Evolutionary conservation across 1,140 invertebrate genomes (phyloP).

Genomic region (Drosophila lacertosa): DNA sequence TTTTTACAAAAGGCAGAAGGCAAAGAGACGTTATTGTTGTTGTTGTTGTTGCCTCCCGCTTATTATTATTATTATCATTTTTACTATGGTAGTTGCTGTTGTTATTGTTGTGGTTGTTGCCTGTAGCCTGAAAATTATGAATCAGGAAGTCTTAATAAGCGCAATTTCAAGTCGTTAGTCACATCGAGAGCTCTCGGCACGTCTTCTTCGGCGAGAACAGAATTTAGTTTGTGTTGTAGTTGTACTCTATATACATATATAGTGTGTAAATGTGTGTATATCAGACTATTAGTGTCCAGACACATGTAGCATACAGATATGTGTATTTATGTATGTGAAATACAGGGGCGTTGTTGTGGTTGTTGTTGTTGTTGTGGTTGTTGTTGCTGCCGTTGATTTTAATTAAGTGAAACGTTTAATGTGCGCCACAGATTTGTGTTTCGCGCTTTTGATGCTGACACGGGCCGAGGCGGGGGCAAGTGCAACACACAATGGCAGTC

Average conservation of each 20-base stretch:
- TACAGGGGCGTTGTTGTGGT: slow-evolving; percentile 59
- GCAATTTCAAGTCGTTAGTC: slow-evolving; percentile 82
- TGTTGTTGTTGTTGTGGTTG: slow-evolving; percentile 23
- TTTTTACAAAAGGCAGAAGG: slow-evolving; percentile 20
- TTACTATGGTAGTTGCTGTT: slow-evolving; percentile 12
- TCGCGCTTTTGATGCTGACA: slow-evolving; percentile 49
- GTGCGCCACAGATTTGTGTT: slow-evolving; percentile 65
- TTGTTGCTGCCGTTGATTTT: slow-evolving; percentile 61
- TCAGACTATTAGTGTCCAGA: slow-evolving; percentile 10
- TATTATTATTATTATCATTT: slow-evolving; percentile 39
- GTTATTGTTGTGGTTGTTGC: slow-evolving; percentile 33
- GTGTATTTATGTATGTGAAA: slow-evolving; percentile 13
- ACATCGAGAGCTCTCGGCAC: slow-evolving; percentile 57
- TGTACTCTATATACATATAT: background rate
- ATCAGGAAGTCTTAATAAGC: slow-evolving; percentile 83
- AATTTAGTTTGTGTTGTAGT: slow-evolving; percentile 21
- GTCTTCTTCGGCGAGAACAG: slow-evolving; percentile 42
- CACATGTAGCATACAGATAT: slow-evolving; percentile 17
- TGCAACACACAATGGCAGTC: slow-evolving; percentile 7
- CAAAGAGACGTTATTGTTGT: slow-evolving; percentile 35
- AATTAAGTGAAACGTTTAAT: slow-evolving; percentile 77
- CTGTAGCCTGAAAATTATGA: slow-evolving; percentile 68
- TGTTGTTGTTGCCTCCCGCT: slow-evolving; percentile 8
- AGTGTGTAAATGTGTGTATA: background rate
- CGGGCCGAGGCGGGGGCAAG: background rate